Conservation (phyloP, 2,888 invertebrate species). For the Alsophila aescularia region DNA sequence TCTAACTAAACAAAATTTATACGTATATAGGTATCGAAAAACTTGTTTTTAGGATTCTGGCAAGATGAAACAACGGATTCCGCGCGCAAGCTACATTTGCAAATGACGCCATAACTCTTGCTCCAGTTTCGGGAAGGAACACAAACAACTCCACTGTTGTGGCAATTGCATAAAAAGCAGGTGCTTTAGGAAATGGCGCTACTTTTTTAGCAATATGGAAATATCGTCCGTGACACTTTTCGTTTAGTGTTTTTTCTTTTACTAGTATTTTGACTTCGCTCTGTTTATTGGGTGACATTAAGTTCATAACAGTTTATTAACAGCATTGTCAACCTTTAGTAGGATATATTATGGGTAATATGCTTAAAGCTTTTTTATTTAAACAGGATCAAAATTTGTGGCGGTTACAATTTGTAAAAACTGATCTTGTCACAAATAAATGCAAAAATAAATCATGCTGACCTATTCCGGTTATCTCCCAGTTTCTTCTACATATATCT, state of each 20-base stretch:
- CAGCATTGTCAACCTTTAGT: too few relatives aligned
- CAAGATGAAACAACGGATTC: constrained; percentile 20
- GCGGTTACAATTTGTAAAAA: too few relatives aligned
- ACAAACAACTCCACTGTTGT: constrained; percentile 17
- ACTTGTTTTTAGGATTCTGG: constrained; percentile 26
- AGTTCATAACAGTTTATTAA: too few relatives aligned
- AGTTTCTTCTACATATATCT: too few relatives aligned
- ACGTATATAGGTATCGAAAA: constrained; percentile 26
- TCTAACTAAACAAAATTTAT: constrained; percentile 11
- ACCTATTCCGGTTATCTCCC: too few relatives aligned
- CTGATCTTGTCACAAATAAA: too few relatives aligned
- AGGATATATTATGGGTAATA: too few relatives aligned
- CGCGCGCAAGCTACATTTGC: constrained; percentile 26
- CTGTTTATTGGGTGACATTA: too few relatives aligned
- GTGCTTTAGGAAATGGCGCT: constrained; percentile 11
- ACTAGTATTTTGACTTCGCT: neutral
- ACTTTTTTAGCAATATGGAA: constrained; percentile 2
- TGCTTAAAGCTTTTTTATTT: too few relatives aligned
- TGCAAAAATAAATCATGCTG: too few relatives aligned
- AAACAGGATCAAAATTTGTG: too few relatives aligned
- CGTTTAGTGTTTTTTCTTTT: neutral
- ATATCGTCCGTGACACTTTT: neutral
- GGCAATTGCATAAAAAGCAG: constrained; percentile 19
- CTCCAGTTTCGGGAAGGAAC: constrained; percentile 19
- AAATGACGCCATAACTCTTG: constrained; percentile 29